Evolutionary conservation across 2,888 invertebrate genomes (phyloP), one percentile per base, ranked within the genome.

Genomic region (Leptothorax acervorum): DNA sequence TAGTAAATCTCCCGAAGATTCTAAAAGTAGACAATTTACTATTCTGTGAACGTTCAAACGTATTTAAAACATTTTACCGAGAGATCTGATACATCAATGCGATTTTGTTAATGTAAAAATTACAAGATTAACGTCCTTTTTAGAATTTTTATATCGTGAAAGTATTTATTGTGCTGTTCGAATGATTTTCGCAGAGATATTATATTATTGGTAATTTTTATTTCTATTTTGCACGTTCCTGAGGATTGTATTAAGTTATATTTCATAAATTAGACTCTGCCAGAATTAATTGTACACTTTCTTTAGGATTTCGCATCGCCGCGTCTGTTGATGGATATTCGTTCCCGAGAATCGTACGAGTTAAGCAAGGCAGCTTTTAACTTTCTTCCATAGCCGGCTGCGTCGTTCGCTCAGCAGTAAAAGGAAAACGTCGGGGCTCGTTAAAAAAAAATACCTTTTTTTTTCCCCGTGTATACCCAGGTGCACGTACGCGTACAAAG

Each of bases 401-500:
- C 76, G 84, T 87, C 88, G 79, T 87, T 85, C 78, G 87, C 62
- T 45, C 71, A 82, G 81, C 63, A 82, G 74, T 87, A 88, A 88
- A 88, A 87, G 65, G 85, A 75, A 86, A 87, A 89, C 74, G 83
- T 82, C 66, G 76, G 31, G 68, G 60, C 86, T 87, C 89, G 89
- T 89, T 89, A 89, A 89, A 89, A 89, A 89, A 89, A 88, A 85
- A 89, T 23, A 23, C 23, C 84, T 57, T 76, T 74, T 71, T 71
- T 76, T 76, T 63, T 51, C 23, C 15, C 68, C 62, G 71, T 57
- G 73, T 81, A 85, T 73, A 88, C 70, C 66, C 82, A 53, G 63
- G 75, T 66, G 82, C 53, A 63, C 60, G 62, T 74, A 73, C 63
- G 76, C 83, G 65, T 63, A 42, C 79, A 71, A 76, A 83, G 68